Base-by-base conservation (phyloP, 2,888 invertebrate genomes). In the Pycnomerus fuliginosus region DNA sequence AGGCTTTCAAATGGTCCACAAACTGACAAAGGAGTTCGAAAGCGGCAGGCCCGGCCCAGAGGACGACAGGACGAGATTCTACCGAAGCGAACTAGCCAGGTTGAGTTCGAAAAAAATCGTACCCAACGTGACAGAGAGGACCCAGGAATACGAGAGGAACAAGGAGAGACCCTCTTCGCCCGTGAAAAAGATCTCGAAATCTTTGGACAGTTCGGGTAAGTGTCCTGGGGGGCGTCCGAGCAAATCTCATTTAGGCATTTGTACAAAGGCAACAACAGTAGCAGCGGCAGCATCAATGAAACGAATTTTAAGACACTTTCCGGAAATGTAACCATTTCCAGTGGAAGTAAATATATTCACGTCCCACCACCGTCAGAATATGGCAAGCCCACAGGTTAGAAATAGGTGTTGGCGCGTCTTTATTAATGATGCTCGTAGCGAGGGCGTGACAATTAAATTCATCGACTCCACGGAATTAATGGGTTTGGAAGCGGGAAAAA, bases 311-410 rank as follows among this genome's bases (percentile, higher is more conserved):
- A 57, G 57, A 61, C 60, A 53, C 76, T 84, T 67, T 83, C 84
- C 55, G 87, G 86, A 68, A 89, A 88, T 77, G 81, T 85, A 70
- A 75, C 82, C 56, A 82, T 85, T 76, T 84, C 87, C 66, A 80
- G 85, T 62, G 88, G 88, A 74, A 84, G 87, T 76, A 84, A 83
- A 70, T 82, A 84, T 73, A 78, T 88, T 62, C 88, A 88, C 74
- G 87, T 87, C 70, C 83, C 83, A 59, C 85, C 85, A 50, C 87
- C 87, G 56, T 74, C 78, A 60, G 82, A 79, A 70, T 80, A 74
- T 73, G 61, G 53, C 52, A 51, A 56, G 20, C 46, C 52, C 48
- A 50, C 61, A 61, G 61, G 61, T 61, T 55, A 59, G 61, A 35
- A 41, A 38, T 36, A 50, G 50, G 53, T 48, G 48, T 49, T 50